These are phyloP conservation scores for Recurvirostra avosetta DNA, from an alignment of 2,113 vertebrate genomes.

Conservation along the genomic window DNA sequence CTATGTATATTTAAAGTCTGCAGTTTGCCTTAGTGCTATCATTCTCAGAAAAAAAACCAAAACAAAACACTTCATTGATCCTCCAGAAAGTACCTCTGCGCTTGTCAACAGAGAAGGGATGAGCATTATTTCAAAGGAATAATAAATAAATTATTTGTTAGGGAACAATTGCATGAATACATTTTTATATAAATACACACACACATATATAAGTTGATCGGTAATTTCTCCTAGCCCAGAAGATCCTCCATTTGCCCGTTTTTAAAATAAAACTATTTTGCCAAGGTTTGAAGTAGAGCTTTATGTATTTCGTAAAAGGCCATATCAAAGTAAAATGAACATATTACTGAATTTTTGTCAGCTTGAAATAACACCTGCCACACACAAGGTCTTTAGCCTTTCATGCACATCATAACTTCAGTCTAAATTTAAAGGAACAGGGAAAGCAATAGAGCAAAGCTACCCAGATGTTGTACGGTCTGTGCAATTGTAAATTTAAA, in stretches of 20 bases:
- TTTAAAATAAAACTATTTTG: neutral
- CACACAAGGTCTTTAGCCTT: constrained; percentile 75
- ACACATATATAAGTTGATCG: neutral
- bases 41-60: neutral
- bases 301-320: constrained; percentile 30
- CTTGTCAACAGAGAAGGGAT: neutral
- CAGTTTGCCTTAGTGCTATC: neutral
- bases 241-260: neutral
- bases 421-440: constrained; percentile 88
- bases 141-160: neutral
- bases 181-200: neutral
- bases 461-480: constrained; percentile 90
- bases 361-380: constrained; percentile 77
- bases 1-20: neutral
- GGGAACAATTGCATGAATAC: neutral
- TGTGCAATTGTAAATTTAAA: constrained; percentile 79
- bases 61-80: neutral
- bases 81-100: neutral
- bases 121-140: neutral
- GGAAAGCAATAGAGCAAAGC: constrained; percentile 79
- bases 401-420: constrained; percentile 85
- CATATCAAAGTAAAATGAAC: constrained; percentile 67
- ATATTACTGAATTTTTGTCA: constrained; percentile 69
- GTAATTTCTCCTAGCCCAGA: neutral
- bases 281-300: neutral